Percentiles rank a stretch among this genome's conserved stretches.
Conservation (phyloP, 2,797 vertebrate genomes). For the Enteromius fasciolatus region DNA sequence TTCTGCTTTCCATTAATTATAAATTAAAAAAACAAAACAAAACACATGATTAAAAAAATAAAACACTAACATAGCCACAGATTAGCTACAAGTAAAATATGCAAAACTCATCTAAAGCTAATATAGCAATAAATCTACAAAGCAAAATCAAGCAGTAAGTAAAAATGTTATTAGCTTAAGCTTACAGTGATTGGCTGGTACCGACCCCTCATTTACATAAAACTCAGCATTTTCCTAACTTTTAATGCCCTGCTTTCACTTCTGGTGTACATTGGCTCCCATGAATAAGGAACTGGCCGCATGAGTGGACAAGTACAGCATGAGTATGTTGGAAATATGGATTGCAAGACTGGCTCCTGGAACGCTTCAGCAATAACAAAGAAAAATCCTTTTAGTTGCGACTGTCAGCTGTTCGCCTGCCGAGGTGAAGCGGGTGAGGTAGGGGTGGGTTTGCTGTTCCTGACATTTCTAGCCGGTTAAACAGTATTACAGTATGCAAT, state of each 20-base stretch:
- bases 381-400: not conserved
- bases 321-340: not conserved
- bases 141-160: not conserved
- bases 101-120: not conserved
- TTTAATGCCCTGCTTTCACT: not conserved
- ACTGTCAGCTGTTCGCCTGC: not conserved
- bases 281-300: not conserved
- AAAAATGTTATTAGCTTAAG: not conserved
- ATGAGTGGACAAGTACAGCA: slow-evolving; percentile 17
- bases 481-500: not conserved
- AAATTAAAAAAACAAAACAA: not conserved
- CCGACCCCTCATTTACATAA: not conserved
- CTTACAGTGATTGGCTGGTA: not conserved
- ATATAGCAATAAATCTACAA: not conserved
- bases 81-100: not conserved
- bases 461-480: slow-evolving; percentile 24
- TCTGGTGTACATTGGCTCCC: not conserved
- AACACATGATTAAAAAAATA: not conserved
- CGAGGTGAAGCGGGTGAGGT: not conserved
- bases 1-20: not conserved
- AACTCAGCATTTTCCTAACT: not conserved
- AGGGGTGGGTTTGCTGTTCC: not conserved
- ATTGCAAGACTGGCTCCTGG: not conserved
- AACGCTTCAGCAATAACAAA: not conserved
- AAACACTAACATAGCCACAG: not conserved